Base-by-base conservation (phyloP, 2,888 invertebrate genomes). In the Lomographa bimaculata region DNA sequence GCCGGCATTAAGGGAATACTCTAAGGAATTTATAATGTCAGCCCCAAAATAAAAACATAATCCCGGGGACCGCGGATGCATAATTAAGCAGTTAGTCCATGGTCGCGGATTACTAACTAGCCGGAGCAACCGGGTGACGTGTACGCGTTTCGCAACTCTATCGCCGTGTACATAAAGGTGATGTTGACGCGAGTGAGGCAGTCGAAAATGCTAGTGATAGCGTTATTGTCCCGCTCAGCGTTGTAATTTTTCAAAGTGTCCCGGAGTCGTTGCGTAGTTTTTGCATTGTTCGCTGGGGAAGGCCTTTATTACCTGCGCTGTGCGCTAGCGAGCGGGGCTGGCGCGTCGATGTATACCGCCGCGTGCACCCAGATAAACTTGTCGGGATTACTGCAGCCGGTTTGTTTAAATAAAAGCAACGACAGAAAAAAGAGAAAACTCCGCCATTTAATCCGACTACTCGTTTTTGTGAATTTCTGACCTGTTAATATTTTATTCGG, bases 31-130 rank as follows among this genome's bases (percentile, higher is more conserved):
- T 76, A 79, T 77, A 73, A 72, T 68, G 60, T 57, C 47, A 55
- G 68, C 71, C 65, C 59, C 64, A 59, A 64, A 78, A 79, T 78
- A 79, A 80, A 79, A 80, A 78, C 73, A 71, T 71, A 72, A 74
- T 74, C 73, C 72, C 47, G 49, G 62, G 54, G 60, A 57, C 62
- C 58, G 64, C 63, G 63, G 66, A 54, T 66, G 80, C 74, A 80
- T 80, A 79, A 81, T 79, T 69, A 79, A 78, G 72, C 79, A 71
- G 74, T 79, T 76, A 74, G 68, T 72, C 70, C 60, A 71, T 53
- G 64, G 58, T 61, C 66, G 63, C 59, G 74, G 76, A 73, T 74
- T 76, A 73, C 54, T 34, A 45, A 50, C 39, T 51, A 36, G 44
- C 63, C 37, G 49, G 24, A n/a, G n/a, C n/a, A n/a, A n/a, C n/a